Percentiles rank a stretch among this genome's conserved stretches.
Conservation (phyloP, 2,888 invertebrate species). For the Chymomyza caudatula region DNA sequence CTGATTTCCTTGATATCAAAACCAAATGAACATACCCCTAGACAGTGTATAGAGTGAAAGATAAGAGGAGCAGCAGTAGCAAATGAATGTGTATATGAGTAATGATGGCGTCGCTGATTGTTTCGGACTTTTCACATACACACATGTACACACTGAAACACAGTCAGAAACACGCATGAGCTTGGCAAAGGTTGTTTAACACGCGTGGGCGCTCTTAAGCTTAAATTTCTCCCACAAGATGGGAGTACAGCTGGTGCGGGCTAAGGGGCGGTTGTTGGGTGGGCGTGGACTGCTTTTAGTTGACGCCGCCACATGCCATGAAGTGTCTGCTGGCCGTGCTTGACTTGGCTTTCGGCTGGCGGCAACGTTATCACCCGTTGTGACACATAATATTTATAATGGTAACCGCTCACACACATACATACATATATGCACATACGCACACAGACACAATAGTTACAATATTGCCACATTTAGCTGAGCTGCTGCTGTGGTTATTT, state of each 20-base stretch:
- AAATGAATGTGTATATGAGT: conserved; percentile 4
- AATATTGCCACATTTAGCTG: conserved; percentile 44
- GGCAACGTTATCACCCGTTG: conserved; percentile 62
- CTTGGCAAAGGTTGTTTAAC: conserved; percentile 17
- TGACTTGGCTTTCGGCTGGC: conserved; percentile 50
- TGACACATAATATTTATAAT: conserved; percentile 71
- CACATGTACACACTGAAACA: not conserved
- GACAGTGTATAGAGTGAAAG: not conserved
- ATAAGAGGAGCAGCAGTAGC: not conserved
- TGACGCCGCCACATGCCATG: conserved; percentile 39
- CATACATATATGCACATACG: not conserved
- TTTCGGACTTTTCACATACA: conserved; percentile 6
- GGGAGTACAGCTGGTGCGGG: not conserved
- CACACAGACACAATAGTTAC: conserved; percentile 41
- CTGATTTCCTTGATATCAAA: no score
- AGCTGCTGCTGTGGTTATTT: conserved; percentile 46
- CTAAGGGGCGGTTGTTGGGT: not conserved
- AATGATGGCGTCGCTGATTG: not conserved
- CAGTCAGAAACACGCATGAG: not conserved
- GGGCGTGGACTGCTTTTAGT: conserved; percentile 11
- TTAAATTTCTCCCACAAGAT: conserved; percentile 39
- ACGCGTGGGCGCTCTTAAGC: conserved; percentile 51
- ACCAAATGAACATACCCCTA: not conserved
- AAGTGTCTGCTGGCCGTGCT: conserved; percentile 42
- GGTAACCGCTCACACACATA: conserved; percentile 17